These are phyloP conservation scores for Miltochrista miniata DNA, from an alignment of 2,888 invertebrate genomes.

Conservation along the genomic window DNA sequence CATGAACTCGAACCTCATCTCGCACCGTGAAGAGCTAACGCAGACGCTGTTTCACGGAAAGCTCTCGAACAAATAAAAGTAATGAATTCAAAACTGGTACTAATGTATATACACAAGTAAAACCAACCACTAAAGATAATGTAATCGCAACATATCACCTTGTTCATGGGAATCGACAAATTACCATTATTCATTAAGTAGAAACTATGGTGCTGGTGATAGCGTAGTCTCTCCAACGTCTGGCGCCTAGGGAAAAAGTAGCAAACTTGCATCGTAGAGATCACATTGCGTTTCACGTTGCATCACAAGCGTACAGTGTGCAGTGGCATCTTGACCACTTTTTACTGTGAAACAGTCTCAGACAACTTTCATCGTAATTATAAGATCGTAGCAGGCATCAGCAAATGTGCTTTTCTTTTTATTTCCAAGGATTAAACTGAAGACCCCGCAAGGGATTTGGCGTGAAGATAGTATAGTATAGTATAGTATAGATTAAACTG, in stretches of 20 bases:
- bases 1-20: conserved; percentile 68
- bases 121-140: conserved; percentile 15
- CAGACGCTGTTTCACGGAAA: conserved; percentile 48
- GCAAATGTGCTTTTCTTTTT: conserved; percentile 14
- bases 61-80: conserved; percentile 47
- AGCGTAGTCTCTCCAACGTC: conserved; percentile 41
- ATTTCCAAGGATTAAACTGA: background rate
- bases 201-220: conserved; percentile 55
- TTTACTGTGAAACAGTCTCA: conserved; percentile 52
- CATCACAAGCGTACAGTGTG: conserved; percentile 50
- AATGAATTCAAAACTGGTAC: conserved; percentile 35
- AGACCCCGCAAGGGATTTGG: too few species aligned
- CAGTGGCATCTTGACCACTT: conserved; percentile 53
- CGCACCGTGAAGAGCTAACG: conserved; percentile 32
- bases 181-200: conserved; percentile 65
- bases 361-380: conserved; percentile 51
- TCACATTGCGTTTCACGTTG: conserved; percentile 71
- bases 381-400: conserved; percentile 32
- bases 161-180: conserved; percentile 35
- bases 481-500: background rate
- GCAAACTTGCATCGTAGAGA: conserved; percentile 50
- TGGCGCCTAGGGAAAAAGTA: conserved; percentile 71
- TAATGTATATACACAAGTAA: conserved; percentile 25
- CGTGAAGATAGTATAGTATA: too few species aligned
- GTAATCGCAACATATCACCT: conserved; percentile 16